phyloP scores from a whole-genome alignment of 92 coral and sea anemone genomes.

The Zoanthus sociatus region DNA sequence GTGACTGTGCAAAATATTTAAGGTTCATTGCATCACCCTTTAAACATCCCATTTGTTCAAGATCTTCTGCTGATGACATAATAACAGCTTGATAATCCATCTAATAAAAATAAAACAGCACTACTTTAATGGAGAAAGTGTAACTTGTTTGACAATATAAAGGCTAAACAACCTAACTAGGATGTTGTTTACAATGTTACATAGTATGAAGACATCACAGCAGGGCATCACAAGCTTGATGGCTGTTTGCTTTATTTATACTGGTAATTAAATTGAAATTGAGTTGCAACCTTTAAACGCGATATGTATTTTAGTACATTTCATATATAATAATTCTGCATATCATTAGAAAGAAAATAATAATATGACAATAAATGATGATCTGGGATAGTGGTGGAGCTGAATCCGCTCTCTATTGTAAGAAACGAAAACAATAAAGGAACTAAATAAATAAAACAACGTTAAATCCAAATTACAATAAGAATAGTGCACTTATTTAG shows the following conservation, averaged over 20 bases:
- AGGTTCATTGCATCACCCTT: conserved; percentile 48
- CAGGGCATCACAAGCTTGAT: conserved; percentile 20
- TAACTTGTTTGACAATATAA: conserved; percentile 35
- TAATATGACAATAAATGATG: conserved; percentile 1
- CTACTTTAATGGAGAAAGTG: conserved; percentile 7
- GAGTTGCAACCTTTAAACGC: conserved; percentile 9
- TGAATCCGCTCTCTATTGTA: conserved; percentile 5
- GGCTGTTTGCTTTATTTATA: conserved; percentile 25
- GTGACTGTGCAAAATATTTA: conserved; percentile 39
- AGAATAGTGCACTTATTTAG: conserved; percentile 6
- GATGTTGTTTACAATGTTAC: conserved; percentile 23
- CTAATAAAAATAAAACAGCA: conserved; percentile 28
- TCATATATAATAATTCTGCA: conserved; percentile 5
- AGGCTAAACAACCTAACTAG: conserved; percentile 32
- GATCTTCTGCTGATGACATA: conserved; percentile 45
- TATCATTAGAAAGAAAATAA: conserved; percentile 3
- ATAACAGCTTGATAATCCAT: conserved; percentile 48
- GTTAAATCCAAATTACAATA: not conserved
- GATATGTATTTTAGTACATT: not conserved
- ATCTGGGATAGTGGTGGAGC: conserved; percentile 3
- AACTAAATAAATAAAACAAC: conserved; percentile 4
- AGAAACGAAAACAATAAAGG: conserved; percentile 6
- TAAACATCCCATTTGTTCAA: conserved; percentile 41
- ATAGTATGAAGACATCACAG: conserved; percentile 22
- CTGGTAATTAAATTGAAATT: conserved; percentile 2